These are phyloP conservation scores for Anagrus nilaparvatae DNA, from an alignment of 1,140 invertebrate species.

Conservation along the genomic window DNA sequence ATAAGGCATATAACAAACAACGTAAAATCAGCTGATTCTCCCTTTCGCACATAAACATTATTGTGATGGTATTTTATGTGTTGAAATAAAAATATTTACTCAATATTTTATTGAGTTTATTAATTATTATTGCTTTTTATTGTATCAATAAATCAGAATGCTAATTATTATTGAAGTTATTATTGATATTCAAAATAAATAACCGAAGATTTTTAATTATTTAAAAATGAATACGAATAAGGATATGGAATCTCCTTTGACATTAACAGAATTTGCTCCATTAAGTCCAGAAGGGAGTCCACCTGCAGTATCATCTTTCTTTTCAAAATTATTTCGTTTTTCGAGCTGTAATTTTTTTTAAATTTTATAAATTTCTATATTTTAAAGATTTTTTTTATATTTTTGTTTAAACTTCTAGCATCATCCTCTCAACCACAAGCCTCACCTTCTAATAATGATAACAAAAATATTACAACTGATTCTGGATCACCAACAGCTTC, in stretches of 20 bases:
- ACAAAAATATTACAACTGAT: conserved; percentile 31
- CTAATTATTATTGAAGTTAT: no score
- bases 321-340: conserved; percentile 50
- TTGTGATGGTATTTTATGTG: no score
- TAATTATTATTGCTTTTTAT: no score
- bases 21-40: no score
- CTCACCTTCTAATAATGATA: conserved; percentile 28
- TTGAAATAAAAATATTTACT: no score
- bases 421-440: conserved; percentile 4
- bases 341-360: conserved; percentile 29
- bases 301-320: conserved; percentile 45
- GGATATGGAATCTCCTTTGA: conserved; percentile 57
- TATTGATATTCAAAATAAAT: no score
- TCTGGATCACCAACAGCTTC: conserved; percentile 27
- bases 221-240: conserved; percentile 45
- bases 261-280: conserved; percentile 67
- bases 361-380: neutral
- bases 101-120: no score
- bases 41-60: no score
- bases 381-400: conserved; percentile 1
- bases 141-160: no score
- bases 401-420: neutral
- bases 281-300: conserved; percentile 54
- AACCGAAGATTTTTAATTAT: neutral
- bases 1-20: no score